Conservation (phyloP, 2,888 invertebrate genomes). For the Cyclophora punctaria region DNA sequence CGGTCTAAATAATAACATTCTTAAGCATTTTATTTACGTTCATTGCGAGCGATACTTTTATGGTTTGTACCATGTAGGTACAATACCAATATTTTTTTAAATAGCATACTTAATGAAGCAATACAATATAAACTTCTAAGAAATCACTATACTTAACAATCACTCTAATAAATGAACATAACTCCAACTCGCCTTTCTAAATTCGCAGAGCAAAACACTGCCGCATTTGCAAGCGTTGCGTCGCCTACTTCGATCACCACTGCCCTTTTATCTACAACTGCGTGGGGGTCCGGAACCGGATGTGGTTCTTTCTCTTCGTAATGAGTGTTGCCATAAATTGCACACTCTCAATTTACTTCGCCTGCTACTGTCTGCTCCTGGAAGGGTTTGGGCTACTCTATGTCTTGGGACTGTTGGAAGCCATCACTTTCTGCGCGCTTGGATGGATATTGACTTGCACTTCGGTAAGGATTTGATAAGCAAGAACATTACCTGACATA, state of each 20-base stretch:
- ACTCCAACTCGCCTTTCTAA: not conserved
- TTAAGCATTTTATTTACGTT: too few relatives aligned
- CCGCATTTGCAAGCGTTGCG: conserved; percentile 91
- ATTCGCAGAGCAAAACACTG: conserved; percentile 86
- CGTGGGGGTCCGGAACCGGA: conserved; percentile 91
- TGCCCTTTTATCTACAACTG: conserved; percentile 97
- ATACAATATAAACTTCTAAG: too few relatives aligned
- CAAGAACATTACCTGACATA: not conserved
- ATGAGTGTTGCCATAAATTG: conserved; percentile 91
- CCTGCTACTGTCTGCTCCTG: conserved; percentile 87
- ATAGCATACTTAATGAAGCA: too few relatives aligned
- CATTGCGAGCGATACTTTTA: too few relatives aligned
- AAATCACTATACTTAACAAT: too few relatives aligned
- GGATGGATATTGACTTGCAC: conserved; percentile 92
- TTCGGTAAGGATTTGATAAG: conserved; percentile 78
- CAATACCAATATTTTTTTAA: too few relatives aligned
- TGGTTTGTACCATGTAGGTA: too few relatives aligned
- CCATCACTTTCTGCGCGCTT: conserved; percentile 87
- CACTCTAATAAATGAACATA: too few relatives aligned
- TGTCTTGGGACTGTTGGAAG: conserved; percentile 86
- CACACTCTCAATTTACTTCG: conserved; percentile 90
- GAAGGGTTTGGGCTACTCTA: conserved; percentile 91
- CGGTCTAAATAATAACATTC: too few relatives aligned
- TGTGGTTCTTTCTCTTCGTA: conserved; percentile 95
- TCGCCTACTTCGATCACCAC: conserved; percentile 94